Percentiles rank a stretch among this genome's conserved stretches.
Evolutionary conservation across 2,888 invertebrate genomes (phyloP).

Genomic region (Eupithecia pulchellata): DNA sequence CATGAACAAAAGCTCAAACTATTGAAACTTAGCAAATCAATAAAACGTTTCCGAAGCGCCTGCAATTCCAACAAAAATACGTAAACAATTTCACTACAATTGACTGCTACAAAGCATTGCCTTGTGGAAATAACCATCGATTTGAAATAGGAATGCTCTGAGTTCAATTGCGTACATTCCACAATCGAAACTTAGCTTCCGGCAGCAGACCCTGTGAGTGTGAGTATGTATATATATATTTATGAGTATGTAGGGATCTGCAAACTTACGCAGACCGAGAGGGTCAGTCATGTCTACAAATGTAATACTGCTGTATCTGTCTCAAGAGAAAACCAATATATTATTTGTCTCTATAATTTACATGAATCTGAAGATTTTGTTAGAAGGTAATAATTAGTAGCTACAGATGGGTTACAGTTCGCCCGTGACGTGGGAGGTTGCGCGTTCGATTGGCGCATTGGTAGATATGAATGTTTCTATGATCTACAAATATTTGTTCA

Average conservation of each 20-base stretch:
- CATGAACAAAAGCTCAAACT: neutral
- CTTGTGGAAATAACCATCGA: neutral
- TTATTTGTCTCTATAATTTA: too few relatives aligned
- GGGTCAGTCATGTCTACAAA: neutral
- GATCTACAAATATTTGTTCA: too few relatives aligned
- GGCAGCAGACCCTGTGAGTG: neutral
- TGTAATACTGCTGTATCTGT: too few relatives aligned
- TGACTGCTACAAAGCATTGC: neutral
- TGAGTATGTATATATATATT: too few relatives aligned
- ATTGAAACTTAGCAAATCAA: neutral
- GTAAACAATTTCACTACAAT: neutral
- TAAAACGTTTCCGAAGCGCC: neutral
- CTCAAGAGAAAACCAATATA: too few relatives aligned
- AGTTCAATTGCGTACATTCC: neutral
- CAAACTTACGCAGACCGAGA: neutral
- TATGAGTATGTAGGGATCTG: neutral
- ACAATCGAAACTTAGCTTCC: neutral
- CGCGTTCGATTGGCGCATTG: too few relatives aligned
- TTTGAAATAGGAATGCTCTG: neutral
- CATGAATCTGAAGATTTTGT: neutral
- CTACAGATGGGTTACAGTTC: too few relatives aligned
- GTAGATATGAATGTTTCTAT: too few relatives aligned
- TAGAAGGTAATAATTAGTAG: too few relatives aligned
- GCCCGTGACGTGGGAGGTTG: too few relatives aligned
- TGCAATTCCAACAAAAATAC: neutral